phyloP scores from a whole-genome alignment of 2,113 vertebrate species.

The Miniopterus natalensis region DNA sequence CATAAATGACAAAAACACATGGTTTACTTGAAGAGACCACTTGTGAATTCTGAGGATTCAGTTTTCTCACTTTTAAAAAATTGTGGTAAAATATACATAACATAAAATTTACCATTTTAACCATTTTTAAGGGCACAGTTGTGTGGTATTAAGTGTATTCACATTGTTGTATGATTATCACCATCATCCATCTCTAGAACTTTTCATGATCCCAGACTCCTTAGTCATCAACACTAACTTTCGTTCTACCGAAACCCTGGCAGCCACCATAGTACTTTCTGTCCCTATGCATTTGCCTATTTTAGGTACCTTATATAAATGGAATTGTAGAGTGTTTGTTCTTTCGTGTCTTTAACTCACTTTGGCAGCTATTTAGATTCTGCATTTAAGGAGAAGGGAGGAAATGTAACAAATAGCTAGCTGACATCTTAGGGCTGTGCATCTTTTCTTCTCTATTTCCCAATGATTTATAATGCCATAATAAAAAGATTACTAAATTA shows the following conservation, averaged over 20 bases:
- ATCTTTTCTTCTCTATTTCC: background rate
- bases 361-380: background rate
- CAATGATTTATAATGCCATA: background rate
- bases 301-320: no score
- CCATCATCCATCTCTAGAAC: background rate
- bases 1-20: background rate
- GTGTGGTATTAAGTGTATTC: background rate
- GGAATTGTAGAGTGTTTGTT: background rate
- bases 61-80: background rate
- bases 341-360: background rate
- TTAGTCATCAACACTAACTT: background rate
- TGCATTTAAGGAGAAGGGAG: background rate
- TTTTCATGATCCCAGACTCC: background rate
- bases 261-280: background rate
- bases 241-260: accelerated
- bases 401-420: background rate
- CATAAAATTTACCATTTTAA: no score
- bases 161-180: background rate
- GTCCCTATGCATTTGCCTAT: background rate
- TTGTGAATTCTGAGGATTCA: background rate
- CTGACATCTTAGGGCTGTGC: no score
- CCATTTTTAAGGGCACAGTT: background rate
- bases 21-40: background rate
- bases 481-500: background rate
- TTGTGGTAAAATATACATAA: background rate